These are phyloP conservation scores for Tipula helvola DNA, from an alignment of 2,888 invertebrate genomes.

Conservation along the genomic window DNA sequence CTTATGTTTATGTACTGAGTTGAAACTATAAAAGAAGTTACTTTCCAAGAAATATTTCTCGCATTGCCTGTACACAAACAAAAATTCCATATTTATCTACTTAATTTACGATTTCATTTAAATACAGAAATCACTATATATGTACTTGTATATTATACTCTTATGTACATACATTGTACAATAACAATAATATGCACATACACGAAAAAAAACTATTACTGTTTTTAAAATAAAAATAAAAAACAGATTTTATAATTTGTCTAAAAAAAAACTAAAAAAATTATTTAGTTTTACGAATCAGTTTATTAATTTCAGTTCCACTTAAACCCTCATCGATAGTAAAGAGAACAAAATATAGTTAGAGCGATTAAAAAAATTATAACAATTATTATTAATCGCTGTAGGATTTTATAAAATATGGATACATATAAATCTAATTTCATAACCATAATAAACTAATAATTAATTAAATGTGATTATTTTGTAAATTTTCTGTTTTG, in stretches of 20 bases:
- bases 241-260: background rate
- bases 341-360: background rate
- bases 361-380: background rate
- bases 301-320: background rate
- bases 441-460: background rate
- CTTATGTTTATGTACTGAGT: too few relatives aligned
- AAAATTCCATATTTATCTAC: background rate
- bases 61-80: background rate
- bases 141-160: background rate
- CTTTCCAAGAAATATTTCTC: background rate
- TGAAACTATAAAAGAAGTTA: background rate
- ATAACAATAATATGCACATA: background rate
- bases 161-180: background rate
- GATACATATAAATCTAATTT: background rate
- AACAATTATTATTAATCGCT: background rate
- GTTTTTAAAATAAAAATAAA: background rate
- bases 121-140: background rate
- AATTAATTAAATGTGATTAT: background rate
- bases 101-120: background rate
- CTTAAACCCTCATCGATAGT: background rate
- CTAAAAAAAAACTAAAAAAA: background rate
- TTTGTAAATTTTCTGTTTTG: background rate
- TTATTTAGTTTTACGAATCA: background rate
- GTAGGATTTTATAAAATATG: background rate
- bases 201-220: background rate